Evolutionary conservation across 92 coral and sea anemone genomes (phyloP), one percentile per base, ranked within the genome.

Genomic region (Blastomussa wellsi): DNA sequence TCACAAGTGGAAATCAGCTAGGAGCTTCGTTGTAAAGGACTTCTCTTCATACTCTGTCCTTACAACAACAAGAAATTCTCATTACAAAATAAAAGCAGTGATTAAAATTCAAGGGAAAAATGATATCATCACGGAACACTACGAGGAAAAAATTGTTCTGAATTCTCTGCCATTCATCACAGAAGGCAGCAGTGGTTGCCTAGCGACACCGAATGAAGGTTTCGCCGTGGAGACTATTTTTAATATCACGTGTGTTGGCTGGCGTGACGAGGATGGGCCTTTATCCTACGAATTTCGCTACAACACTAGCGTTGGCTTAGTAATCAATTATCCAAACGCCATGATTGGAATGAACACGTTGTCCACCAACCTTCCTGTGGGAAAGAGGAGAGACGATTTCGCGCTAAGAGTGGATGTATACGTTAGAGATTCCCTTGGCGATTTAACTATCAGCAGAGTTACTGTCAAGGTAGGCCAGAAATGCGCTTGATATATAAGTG

Each of bases 241-340:
- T 51, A 74, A 75, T 29, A 84, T 94, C 48, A 59, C 77, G 19
- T 94, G 97, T 53, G 75, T 77, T 1, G 91, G 90, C 16, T 94
- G 91, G 90, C 8, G 3, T 24, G 97, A 94, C 79, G 95, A 81
- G 62, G 97, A 94, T 71, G 42, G 68, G n/a, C 89, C 89, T 31
- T 51, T 88, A 41, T 59, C 15, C 28, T 92, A 89, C 62, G 97
- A 94, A 53, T 94, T 84, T 55, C 88, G 89, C 26, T 82, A 82
- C 38, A 28, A 72, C 72, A 82, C 86, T 2, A 74, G 72, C 57
- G 79, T 28, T 11, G 86, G 86, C 39, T 17, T 73, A 9, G 79
- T 82, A 24, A 72, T 82, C 11, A 82, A 73, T 37, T n/a, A 62
- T 16, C 86, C 86, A 44, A 67, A 66, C 24, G 49, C 15, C 15